These are phyloP conservation scores for Drosophila punjabiensis DNA, from an alignment of 1,140 invertebrate species.

Conservation along the genomic window DNA sequence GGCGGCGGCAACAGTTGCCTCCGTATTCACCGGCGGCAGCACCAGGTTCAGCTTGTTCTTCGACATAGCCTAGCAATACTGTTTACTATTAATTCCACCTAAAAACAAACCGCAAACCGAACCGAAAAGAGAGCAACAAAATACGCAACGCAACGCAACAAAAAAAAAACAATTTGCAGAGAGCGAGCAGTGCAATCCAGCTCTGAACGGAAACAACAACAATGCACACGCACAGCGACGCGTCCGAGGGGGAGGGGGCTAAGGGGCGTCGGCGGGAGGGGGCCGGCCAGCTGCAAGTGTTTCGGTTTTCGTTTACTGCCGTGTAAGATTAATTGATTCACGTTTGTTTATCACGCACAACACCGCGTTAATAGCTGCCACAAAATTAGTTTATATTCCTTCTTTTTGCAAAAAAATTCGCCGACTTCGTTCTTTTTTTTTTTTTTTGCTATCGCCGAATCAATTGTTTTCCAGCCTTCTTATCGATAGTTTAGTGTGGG, in stretches of 20 bases:
- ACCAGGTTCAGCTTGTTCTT: conserved; percentile 98
- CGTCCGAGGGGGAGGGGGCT: conserved; percentile 21
- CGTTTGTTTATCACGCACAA: neutral
- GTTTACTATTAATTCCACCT: conserved; percentile 4
- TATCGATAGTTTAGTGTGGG: too few species aligned
- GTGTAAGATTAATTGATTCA: neutral
- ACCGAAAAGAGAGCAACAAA: conserved; percentile 16
- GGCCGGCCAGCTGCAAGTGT: conserved; percentile 21
- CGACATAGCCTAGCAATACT: conserved; percentile 88
- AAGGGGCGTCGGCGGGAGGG: conserved; percentile 18
- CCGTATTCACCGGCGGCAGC: conserved; percentile 94
- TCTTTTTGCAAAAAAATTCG: conserved; percentile 1
- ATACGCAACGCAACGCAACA: neutral
- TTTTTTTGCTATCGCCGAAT: neutral
- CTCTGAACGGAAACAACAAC: conserved; percentile 21
- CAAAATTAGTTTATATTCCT: conserved; percentile 6
- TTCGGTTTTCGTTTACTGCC: conserved; percentile 6
- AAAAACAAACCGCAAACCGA: conserved; percentile 7
- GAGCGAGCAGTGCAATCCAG: conserved; percentile 11
- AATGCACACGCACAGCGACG: conserved; percentile 23
- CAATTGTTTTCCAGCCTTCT: too few species aligned
- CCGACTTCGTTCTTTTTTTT: neutral
- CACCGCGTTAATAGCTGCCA: neutral
- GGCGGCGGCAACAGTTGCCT: conserved; percentile 88
- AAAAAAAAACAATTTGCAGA: neutral